phyloP scores from a whole-genome alignment of 2,113 vertebrate genomes.

The Paracanthobrama guichenoti region DNA sequence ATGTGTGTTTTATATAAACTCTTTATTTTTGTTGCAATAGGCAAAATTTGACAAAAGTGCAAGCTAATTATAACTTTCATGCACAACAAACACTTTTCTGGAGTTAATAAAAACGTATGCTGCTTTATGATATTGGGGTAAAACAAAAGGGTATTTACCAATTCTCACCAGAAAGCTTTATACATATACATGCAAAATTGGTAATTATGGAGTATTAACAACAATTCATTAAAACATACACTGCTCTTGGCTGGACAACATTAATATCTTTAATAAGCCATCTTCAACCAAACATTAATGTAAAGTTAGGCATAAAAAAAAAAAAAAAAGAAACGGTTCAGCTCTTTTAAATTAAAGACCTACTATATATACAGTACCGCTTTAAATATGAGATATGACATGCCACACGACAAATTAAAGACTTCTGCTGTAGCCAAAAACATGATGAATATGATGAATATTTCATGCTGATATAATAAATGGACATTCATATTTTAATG shows the following conservation, averaged over 20 bases:
- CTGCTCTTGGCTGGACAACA: neutral
- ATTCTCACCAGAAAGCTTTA: neutral
- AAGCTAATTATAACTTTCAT: neutral
- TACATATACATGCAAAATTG: neutral
- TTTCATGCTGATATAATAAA: neutral
- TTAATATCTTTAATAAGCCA: neutral
- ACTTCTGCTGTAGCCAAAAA: neutral
- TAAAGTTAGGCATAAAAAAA: neutral
- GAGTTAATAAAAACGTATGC: neutral
- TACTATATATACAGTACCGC: neutral
- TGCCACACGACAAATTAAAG: neutral
- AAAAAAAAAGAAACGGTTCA: neutral
- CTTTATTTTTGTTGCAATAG: neutral
- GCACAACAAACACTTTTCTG: neutral
- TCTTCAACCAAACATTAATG: neutral
- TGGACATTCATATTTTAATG: neutral
- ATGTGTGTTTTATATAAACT: neutral
- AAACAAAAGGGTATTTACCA: neutral
- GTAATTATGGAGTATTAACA: neutral
- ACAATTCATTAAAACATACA: neutral
- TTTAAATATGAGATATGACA: neutral
- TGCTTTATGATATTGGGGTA: neutral
- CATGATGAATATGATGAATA: neutral
- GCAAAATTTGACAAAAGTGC: neutral
- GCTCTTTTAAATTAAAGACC: neutral